These are phyloP conservation scores for Ichneumon xanthorius DNA, from an alignment of 2,888 invertebrate genomes.

Conservation along the genomic window DNA sequence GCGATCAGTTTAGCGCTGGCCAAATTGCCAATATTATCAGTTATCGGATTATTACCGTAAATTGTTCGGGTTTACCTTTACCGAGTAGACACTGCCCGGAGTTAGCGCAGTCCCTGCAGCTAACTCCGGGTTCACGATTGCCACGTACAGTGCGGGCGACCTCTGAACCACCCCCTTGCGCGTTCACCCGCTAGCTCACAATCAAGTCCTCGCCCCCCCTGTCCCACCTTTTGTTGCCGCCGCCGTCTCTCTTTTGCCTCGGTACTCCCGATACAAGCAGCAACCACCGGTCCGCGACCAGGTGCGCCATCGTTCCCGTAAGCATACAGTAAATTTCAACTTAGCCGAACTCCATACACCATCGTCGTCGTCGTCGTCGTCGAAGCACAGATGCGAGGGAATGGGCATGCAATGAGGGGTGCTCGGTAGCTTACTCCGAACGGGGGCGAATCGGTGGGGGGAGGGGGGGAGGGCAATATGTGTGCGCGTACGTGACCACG, in stretches of 20 bases:
- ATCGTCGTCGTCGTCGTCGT: slow-evolving; percentile 52
- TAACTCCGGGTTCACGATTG: slow-evolving; percentile 56
- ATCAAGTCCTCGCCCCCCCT: slow-evolving; percentile 32
- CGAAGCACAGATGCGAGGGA: slow-evolving; percentile 51
- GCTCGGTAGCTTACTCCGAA: slow-evolving; percentile 50
- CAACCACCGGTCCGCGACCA: slow-evolving; percentile 71
- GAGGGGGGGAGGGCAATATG: slow-evolving; percentile 32
- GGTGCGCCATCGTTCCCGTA: slow-evolving; percentile 76
- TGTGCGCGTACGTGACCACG: slow-evolving; percentile 50
- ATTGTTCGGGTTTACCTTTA: slow-evolving; percentile 79
- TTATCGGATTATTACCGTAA: slow-evolving; percentile 82
- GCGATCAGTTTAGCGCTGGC: slow-evolving; percentile 76
- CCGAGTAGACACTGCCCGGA: slow-evolving; percentile 66
- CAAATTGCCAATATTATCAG: slow-evolving; percentile 82
- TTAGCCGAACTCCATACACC: slow-evolving; percentile 74
- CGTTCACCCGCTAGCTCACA: slow-evolving; percentile 5
- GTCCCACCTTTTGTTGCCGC: slow-evolving; percentile 41
- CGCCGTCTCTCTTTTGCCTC: slow-evolving; percentile 48
- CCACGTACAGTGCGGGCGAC: slow-evolving; percentile 25
- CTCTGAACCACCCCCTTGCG: not conserved
- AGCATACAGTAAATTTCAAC: slow-evolving; percentile 81
- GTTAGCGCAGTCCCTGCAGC: slow-evolving; percentile 32
- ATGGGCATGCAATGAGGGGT: slow-evolving; percentile 51
- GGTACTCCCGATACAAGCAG: slow-evolving; percentile 46
- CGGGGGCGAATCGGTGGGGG: not conserved